These are phyloP conservation scores for Synanthedon vespiformis DNA, from an alignment of 2,888 invertebrate genomes.

Conservation along the genomic window DNA sequence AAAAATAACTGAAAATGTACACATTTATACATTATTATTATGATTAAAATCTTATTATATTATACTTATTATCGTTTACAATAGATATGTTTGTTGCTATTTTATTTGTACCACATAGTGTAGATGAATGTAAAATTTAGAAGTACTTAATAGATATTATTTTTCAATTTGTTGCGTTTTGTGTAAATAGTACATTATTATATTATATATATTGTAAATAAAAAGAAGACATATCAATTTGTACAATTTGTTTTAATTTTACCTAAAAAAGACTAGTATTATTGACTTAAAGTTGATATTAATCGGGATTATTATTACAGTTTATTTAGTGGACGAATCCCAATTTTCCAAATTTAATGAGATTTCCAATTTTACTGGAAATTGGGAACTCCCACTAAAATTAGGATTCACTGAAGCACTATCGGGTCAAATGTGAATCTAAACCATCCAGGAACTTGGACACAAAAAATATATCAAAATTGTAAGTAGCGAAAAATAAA, in stretches of 20 bases:
- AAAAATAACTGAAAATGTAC: neutral
- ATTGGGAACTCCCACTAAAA: too few relatives aligned
- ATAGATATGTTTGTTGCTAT: neutral
- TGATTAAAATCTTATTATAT: neutral
- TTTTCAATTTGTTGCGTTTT: constrained; percentile 26
- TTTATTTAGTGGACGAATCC: too few relatives aligned
- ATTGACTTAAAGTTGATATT: neutral
- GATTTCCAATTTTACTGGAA: too few relatives aligned
- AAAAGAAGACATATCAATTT: constrained; percentile 69
- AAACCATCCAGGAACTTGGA: too few relatives aligned
- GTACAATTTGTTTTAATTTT: constrained; percentile 33
- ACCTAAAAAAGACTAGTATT: neutral
- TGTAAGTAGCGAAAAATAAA: too few relatives aligned
- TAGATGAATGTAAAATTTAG: constrained; percentile 34
- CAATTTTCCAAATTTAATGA: too few relatives aligned
- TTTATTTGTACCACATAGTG: constrained; percentile 3
- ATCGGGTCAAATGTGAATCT: too few relatives aligned
- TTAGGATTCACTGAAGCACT: too few relatives aligned
- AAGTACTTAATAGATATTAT: constrained; percentile 36
- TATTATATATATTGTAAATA: constrained; percentile 63
- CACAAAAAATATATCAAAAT: too few relatives aligned
- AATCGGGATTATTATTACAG: too few relatives aligned
- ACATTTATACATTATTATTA: neutral
- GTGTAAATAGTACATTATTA: constrained; percentile 49
- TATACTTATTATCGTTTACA: constrained; percentile 1